Evolutionary conservation across 2,888 invertebrate species (phyloP), one percentile per base, ranked within the genome.

Genomic region (Rhogogaster chlorosoma): DNA sequence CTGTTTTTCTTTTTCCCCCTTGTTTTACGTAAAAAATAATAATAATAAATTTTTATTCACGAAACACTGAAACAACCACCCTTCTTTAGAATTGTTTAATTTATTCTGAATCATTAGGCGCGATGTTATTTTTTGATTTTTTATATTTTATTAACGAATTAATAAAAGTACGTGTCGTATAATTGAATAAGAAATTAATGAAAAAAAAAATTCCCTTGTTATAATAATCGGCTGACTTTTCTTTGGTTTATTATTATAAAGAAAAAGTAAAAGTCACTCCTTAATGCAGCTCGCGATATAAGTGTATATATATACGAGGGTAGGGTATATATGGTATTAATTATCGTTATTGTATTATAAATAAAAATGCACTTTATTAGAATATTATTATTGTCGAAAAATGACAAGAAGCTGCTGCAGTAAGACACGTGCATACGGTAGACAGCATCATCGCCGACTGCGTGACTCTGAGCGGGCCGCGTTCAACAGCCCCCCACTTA

Each of bases 401-500:
- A 18, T 80, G 61, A 22, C 12, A 57, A 29, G 29, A 3, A n/a
- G n/a, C 22, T n/a, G 45, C 26, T 38, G 57, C 22, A 57, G 22
- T 22, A n/a, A 32, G 10, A 91, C 91, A 90, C 93, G 93, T 93
- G 92, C 88, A 91, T 87, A 88, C 93, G 91, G 92, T 91, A 93
- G 92, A 93, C 93, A 93, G 93, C 93, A 92, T 93, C 92, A 93
- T 92, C 92, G 93, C 93, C 92, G 91, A 93, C 93, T 93, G 93
- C 92, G 92, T 93, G 93, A 93, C 93, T 93, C 92, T 91, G 93
- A 95, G 94, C 95, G 94, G 94, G 94, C 94, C 94, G 93, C 94
- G 95, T 93, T 94, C 92, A 95, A 95, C 95, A 95, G 95, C 95
- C 95, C 95, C 94, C 92, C 94, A 91, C 92, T 93, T 93, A 92